Conservation (phyloP, 2,888 invertebrate species). For the Entomobrya multifasciata region DNA sequence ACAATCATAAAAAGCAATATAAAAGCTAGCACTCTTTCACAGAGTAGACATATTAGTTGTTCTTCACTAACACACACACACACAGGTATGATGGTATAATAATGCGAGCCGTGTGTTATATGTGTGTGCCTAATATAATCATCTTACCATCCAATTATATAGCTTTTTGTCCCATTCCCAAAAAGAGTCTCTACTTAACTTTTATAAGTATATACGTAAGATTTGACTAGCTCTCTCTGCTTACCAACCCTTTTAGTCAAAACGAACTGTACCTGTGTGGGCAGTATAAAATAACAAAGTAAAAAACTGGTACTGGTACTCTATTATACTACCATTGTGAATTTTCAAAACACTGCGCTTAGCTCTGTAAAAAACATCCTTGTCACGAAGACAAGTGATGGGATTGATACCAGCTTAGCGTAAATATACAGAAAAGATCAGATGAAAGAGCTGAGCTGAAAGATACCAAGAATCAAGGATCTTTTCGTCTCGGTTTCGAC, state of each 20-base stretch:
- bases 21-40: slow-evolving; percentile 33
- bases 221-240: not conserved
- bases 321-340: slow-evolving; percentile 28
- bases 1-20: slow-evolving; percentile 51
- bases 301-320: slow-evolving; percentile 41
- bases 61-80: not conserved
- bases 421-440: slow-evolving; percentile 38
- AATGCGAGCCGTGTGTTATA: slow-evolving; percentile 4
- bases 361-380: slow-evolving; percentile 46
- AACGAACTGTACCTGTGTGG: slow-evolving; percentile 29
- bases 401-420: slow-evolving; percentile 56
- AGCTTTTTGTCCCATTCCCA: slow-evolving; percentile 4
- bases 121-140: slow-evolving; percentile 55
- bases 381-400: slow-evolving; percentile 65
- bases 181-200: slow-evolving; percentile 10
- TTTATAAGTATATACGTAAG: not conserved
- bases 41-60: not conserved
- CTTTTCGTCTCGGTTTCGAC: slow-evolving; percentile 3
- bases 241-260: slow-evolving; percentile 12
- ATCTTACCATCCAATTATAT: slow-evolving; percentile 52
- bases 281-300: slow-evolving; percentile 8
- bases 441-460: slow-evolving; percentile 24
- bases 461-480: slow-evolving; percentile 8
- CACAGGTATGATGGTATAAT: not conserved
- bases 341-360: slow-evolving; percentile 28